Evolutionary conservation across 2,113 vertebrate species (phyloP), one percentile per base, ranked within the genome.

Genomic region (Pseudolaguvia tuberculata): DNA sequence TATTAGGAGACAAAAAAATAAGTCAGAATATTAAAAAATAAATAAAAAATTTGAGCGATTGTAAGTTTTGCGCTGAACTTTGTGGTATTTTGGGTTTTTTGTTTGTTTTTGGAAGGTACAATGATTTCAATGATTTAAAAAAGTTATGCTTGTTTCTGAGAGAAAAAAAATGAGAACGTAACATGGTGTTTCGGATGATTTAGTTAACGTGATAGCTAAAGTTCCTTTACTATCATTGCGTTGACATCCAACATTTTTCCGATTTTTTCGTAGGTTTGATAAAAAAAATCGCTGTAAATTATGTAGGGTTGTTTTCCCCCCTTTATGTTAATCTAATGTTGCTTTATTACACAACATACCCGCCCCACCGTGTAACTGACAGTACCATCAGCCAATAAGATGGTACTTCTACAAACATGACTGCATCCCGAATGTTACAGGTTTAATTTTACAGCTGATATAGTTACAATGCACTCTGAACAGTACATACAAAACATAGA

Each of bases 1-100:
- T 72, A 67, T 73, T 70, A 76, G 77, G 51, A 75, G 39, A 72
- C 73, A 20, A 73, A 80, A 18, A 53, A 66, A 56, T 3, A 55
- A 57, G 69, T 69, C 55, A 74, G 73, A 71, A 52, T 66, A 75
- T 69, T 53, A 78, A 77, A 71, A 53, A 52, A 39, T 20, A 18
- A 61, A 21, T 1, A 55, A 25, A 67, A 66, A 78, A 57, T 69
- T 51, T 21, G 71, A 78, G 52, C 51, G 20, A 70, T 27, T 56
- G 56, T 71, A 51, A 42, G 53, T 55, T 76, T 73, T 76, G 76
- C 56, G 56, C 25, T 35, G 21, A 48, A 58, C 53, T 53, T 48
- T 50, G 21, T 57, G 8, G 39, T 5, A 3, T 35, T 35, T 35
- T 35, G 31, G 31, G 21, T 69, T 63, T 14, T 73, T 48, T 10